phyloP scores from a whole-genome alignment of 2,113 vertebrate genomes.

The Ploceus nigricollis region DNA sequence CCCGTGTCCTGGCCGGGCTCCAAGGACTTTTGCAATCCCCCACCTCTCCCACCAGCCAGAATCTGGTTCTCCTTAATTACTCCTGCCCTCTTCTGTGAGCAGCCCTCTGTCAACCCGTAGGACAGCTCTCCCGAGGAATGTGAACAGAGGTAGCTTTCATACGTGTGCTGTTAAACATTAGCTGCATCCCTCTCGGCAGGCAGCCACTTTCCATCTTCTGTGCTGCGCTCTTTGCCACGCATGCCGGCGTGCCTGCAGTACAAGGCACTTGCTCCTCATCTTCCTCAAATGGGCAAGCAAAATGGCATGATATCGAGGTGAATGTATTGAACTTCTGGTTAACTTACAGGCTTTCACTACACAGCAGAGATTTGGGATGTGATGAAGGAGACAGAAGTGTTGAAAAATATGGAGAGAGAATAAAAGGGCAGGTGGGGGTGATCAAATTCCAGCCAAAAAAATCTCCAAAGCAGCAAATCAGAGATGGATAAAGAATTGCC shows the following conservation, averaged over 20 bases:
- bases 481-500: constrained; percentile 31
- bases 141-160: not conserved
- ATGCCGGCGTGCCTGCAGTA: fast-evolving
- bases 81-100: not conserved
- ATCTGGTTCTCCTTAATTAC: not conserved
- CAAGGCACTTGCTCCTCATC: not conserved
- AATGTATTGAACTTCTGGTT: not conserved
- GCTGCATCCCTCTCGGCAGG: not conserved
- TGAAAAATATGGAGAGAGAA: constrained; percentile 16
- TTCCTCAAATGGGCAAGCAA: not conserved
- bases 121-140: not conserved
- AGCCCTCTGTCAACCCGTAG: not conserved
- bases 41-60: not conserved
- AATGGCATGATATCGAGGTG: not conserved
- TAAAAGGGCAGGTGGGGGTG: constrained; percentile 17
- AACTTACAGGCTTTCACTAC: not conserved
- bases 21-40: not conserved
- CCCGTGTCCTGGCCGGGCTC: not conserved
- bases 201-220: not conserved
- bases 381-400: constrained; percentile 20
- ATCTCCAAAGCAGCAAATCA: constrained; percentile 28
- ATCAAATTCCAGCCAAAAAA: constrained; percentile 22
- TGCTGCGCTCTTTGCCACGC: fast-evolving
- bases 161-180: not conserved
- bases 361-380: not conserved